phyloP scores from a whole-genome alignment of 2,113 vertebrate species.

The Monarcha castaneiventris region DNA sequence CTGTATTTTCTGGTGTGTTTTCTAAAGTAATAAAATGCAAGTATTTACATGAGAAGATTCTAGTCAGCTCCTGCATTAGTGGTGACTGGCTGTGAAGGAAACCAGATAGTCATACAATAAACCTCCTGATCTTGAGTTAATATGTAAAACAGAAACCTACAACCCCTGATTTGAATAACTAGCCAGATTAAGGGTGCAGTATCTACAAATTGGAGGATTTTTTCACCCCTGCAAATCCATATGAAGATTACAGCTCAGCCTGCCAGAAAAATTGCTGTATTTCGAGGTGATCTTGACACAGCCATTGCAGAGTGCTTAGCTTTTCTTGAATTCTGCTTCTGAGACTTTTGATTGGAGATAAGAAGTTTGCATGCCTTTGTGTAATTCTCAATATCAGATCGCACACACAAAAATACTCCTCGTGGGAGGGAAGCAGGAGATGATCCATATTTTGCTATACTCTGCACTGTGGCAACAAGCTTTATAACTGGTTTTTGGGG shows the following conservation, averaged over 20 bases:
- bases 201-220: background rate
- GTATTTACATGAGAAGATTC: background rate
- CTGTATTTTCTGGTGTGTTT: background rate
- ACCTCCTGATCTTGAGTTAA: background rate
- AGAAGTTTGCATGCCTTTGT: background rate
- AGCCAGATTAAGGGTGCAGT: background rate
- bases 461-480: background rate
- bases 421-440: background rate
- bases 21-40: background rate
- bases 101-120: background rate
- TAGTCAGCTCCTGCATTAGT: background rate
- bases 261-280: background rate
- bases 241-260: background rate
- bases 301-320: background rate
- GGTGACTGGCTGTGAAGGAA: background rate
- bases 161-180: background rate
- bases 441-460: background rate
- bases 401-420: background rate
- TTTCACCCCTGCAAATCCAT: background rate
- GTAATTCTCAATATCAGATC: background rate
- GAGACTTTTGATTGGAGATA: background rate
- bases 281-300: background rate
- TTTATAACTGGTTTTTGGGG: background rate
- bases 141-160: background rate
- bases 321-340: background rate